These are phyloP conservation scores for Idaea straminata DNA, from an alignment of 2,888 invertebrate genomes.

Conservation along the genomic window DNA sequence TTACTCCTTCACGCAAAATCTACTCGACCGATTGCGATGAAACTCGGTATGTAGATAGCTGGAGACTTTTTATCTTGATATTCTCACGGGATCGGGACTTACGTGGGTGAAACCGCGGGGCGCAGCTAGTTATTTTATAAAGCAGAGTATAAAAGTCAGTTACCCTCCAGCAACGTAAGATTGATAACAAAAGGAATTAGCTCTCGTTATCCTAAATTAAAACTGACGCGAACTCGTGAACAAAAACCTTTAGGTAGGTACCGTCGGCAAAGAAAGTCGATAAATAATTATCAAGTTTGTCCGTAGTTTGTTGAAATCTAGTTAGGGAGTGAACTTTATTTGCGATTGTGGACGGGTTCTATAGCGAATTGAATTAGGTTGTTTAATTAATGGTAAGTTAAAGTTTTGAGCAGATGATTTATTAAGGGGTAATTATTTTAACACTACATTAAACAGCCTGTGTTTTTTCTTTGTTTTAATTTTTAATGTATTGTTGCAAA, in stretches of 20 bases:
- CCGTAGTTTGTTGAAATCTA: neutral
- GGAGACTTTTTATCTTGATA: too few relatives aligned
- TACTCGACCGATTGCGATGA: too few relatives aligned
- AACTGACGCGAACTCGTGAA: neutral
- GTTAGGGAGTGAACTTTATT: neutral
- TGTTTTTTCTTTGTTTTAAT: too few relatives aligned
- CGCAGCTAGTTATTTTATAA: neutral
- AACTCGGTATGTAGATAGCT: too few relatives aligned
- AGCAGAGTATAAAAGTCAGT: neutral
- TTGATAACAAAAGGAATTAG: neutral
- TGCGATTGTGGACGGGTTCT: neutral
- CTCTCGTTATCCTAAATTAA: conserved; percentile 1
- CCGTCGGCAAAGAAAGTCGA: neutral
- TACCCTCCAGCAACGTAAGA: neutral
- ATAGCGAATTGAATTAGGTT: neutral
- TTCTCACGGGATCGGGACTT: too few relatives aligned
- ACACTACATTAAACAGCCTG: too few relatives aligned
- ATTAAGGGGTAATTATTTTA: too few relatives aligned
- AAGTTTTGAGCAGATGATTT: neutral
- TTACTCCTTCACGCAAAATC: too few relatives aligned
- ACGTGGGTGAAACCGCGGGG: too few relatives aligned
- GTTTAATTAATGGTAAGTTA: neutral
- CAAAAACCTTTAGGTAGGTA: neutral
- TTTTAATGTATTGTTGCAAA: too few relatives aligned
- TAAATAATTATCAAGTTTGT: neutral